Evolutionary conservation across 2,888 invertebrate species (phyloP).

Genomic region (Cantharis lateralis): DNA sequence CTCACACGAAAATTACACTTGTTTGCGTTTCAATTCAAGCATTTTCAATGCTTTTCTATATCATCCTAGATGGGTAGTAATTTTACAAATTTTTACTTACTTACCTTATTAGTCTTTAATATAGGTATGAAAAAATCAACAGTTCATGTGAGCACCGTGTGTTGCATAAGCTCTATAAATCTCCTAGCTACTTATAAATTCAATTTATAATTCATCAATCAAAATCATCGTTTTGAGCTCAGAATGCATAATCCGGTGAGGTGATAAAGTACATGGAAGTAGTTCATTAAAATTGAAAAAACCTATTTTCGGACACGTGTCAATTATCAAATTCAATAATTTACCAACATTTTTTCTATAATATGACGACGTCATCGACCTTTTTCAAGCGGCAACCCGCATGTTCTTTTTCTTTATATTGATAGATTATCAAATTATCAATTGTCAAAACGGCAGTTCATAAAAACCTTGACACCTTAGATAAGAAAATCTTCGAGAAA

Average conservation of each 20-base stretch:
- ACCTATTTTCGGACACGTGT: too few relatives aligned
- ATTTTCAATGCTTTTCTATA: not conserved
- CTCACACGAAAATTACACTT: conserved; percentile 2
- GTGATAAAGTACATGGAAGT: too few relatives aligned
- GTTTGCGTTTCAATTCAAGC: not conserved
- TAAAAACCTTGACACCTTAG: too few relatives aligned
- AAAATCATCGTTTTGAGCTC: not conserved
- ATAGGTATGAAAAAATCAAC: not conserved
- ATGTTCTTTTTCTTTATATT: too few relatives aligned
- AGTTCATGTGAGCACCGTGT: not conserved
- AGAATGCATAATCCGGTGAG: not conserved
- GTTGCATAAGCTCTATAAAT: not conserved
- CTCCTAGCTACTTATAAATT: not conserved
- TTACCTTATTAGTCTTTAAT: not conserved
- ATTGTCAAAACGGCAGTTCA: too few relatives aligned
- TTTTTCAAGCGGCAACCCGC: too few relatives aligned
- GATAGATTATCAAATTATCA: too few relatives aligned
- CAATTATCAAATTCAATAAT: too few relatives aligned
- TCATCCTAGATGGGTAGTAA: not conserved
- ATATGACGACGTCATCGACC: too few relatives aligned
- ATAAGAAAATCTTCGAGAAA: too few relatives aligned
- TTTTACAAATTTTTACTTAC: not conserved
- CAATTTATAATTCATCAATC: not conserved
- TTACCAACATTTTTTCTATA: too few relatives aligned
- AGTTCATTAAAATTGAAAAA: too few relatives aligned